Percentiles rank a stretch among this genome's conserved stretches.
phyloP scores from a whole-genome alignment of 1,140 invertebrate genomes.

The Plutomurus gul region DNA sequence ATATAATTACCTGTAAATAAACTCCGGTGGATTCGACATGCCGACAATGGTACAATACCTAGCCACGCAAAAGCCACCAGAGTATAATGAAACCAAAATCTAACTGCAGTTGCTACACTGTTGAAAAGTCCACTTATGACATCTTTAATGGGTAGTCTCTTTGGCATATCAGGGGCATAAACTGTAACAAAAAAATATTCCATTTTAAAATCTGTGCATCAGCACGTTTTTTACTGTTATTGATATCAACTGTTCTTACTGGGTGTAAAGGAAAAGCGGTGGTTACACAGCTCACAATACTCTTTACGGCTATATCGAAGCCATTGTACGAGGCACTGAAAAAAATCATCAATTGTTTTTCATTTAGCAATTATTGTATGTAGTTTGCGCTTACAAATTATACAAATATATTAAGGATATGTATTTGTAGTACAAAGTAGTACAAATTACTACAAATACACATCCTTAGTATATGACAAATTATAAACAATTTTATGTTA shows the following conservation, averaged over 20 bases:
- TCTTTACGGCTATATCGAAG: constrained; percentile 92
- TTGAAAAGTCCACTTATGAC: constrained; percentile 85
- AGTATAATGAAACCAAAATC: constrained; percentile 96
- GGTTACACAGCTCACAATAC: constrained; percentile 97
- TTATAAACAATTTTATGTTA: too few relatives aligned
- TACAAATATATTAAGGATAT: too few relatives aligned
- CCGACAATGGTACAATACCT: constrained; percentile 93
- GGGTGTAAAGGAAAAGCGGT: constrained; percentile 96
- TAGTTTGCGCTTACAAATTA: too few relatives aligned
- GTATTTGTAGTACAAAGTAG: too few relatives aligned
- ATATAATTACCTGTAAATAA: too few relatives aligned
- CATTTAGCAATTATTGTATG: too few relatives aligned
- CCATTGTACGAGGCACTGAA: constrained; percentile 71
- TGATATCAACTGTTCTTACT: too few relatives aligned
- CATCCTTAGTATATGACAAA: too few relatives aligned
- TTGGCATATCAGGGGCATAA: constrained; percentile 98
- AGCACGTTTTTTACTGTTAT: too few relatives aligned
- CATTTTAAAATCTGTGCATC: background rate
- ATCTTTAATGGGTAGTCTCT: constrained; percentile 87
- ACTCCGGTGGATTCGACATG: constrained; percentile 92
- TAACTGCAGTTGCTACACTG: constrained; percentile 86
- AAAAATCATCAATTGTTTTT: too few relatives aligned
- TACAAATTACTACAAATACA: too few relatives aligned
- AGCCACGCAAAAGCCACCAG: constrained; percentile 96
- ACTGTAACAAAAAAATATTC: constrained; percentile 62